Base-by-base conservation (phyloP, 1,140 invertebrate species). In the Drosophila tsacasi region DNA sequence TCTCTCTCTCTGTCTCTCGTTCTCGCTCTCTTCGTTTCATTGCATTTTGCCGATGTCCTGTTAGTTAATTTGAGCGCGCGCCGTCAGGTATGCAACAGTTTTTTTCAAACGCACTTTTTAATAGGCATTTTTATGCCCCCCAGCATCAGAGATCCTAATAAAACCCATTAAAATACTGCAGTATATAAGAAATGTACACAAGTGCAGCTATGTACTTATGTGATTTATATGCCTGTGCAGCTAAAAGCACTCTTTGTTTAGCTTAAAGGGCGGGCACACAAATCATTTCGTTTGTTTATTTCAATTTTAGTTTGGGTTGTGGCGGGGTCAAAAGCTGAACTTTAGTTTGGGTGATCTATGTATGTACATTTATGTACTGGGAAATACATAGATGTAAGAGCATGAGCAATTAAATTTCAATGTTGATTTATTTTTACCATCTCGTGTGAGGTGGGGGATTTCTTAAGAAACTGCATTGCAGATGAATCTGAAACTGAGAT, bases 21-120 rank as follows among this genome's bases (percentile, higher is more conserved):
- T 4, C 12, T 25, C 10, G 30, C 50, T 52, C 47, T 64, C 39
- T 25, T 57, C 35, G 35, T 57, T 25, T 23, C 42, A 37, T 10
- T 62, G 72, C 57, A n/a, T 21, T 50, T 65, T 35, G 12, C 35
- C 54, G 59, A 44, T 62, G 73, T 65, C 39, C 69, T 19, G 59
- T 79, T 66, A 55, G 76, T 68, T 64, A 79, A 83, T 83, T 83
- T 83, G 58, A 79, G 76, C 76, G 81, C 81, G 78, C 82, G 55
- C 79, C 83, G 81, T 75, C 77, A 90, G 69, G 77, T 79, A 87
- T 89, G 84, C 84, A 89, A 89, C 84, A 89, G 84, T 89, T 89
- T 89, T 80, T 89, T 89, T 79, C 72, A 75, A 79, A 78, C 60
- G 68, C 52, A 75, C 68, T 78, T 89, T 87, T 84, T 69, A 68